Conservation (phyloP, 2,888 invertebrate genomes). For the Cosmorhoe ocellata region DNA sequence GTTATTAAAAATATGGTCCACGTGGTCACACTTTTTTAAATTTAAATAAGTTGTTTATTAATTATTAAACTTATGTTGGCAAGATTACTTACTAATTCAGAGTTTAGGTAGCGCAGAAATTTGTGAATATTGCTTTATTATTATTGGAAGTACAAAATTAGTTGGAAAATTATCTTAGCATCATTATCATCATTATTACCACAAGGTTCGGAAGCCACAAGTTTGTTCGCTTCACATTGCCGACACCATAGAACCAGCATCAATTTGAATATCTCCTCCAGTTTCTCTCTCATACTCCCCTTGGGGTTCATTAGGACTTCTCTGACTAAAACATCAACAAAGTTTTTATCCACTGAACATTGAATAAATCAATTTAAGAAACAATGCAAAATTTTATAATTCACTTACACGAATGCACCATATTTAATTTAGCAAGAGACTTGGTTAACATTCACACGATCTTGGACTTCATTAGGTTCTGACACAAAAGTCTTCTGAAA, state of each 20-base stretch:
- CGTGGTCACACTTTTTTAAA: no score
- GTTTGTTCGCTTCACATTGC: constrained; percentile 86
- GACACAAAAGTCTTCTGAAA: constrained; percentile 43
- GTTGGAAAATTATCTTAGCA: no score
- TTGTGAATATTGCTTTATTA: no score
- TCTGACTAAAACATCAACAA: constrained; percentile 63
- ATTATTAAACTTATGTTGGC: no score
- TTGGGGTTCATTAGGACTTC: constrained; percentile 61
- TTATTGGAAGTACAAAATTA: no score
- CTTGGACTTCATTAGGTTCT: constrained; percentile 47
- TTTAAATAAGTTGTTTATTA: no score
- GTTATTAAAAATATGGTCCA: no score
- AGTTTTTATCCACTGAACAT: constrained; percentile 1
- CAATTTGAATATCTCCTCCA: constrained; percentile 90
- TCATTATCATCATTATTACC: constrained; percentile 65
- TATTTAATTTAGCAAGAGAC: constrained; percentile 36
- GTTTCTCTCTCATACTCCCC: constrained; percentile 78
- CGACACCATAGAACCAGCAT: constrained; percentile 93
- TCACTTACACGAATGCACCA: constrained; percentile 67
- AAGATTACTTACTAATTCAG: no score
- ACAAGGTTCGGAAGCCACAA: constrained; percentile 82
- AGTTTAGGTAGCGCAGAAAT: no score
- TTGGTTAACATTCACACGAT: constrained; percentile 29
- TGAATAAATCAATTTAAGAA: neutral
- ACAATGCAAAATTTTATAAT: constrained; percentile 4